Evolutionary conservation across 2,888 invertebrate species (phyloP).

Genomic region (Aphidius colemani): DNA sequence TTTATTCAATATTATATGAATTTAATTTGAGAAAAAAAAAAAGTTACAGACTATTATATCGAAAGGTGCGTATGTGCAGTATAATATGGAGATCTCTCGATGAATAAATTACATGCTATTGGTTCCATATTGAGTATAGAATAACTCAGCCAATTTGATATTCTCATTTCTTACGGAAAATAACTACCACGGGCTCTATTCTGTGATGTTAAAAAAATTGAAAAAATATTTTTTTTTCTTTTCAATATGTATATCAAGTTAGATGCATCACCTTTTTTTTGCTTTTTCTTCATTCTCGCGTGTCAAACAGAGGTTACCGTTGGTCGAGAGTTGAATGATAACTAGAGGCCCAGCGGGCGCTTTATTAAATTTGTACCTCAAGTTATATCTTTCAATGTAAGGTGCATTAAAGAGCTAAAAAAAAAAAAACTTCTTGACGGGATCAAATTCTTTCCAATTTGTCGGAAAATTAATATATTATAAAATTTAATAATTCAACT

Average conservation of each 20-base stretch:
- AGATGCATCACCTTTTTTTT: not conserved
- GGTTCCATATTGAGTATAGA: too few relatives aligned
- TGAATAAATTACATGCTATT: too few relatives aligned
- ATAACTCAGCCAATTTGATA: too few relatives aligned
- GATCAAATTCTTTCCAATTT: not conserved
- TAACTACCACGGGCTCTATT: too few relatives aligned
- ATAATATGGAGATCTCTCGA: not conserved
- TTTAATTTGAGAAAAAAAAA: too few relatives aligned
- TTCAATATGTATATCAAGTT: too few relatives aligned
- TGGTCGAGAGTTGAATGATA: constrained; percentile 49
- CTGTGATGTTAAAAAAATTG: too few relatives aligned
- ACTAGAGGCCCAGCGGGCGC: constrained; percentile 52
- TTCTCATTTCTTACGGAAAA: too few relatives aligned
- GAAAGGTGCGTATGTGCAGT: not conserved
- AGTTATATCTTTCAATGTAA: constrained; percentile 39
- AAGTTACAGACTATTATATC: not conserved
- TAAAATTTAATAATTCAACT: too few relatives aligned
- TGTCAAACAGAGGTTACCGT: constrained; percentile 48
- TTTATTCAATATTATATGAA: not conserved
- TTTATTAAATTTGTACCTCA: constrained; percentile 54
- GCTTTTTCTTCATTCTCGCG: constrained; percentile 30
- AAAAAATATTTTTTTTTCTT: too few relatives aligned
- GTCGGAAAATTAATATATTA: too few relatives aligned
- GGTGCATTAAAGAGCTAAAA: too few relatives aligned
- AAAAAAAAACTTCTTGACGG: not conserved